Evolutionary conservation across 2,113 vertebrate species (phyloP), one percentile per base, ranked within the genome.

Genomic region (Cochlearius cochlearius): DNA sequence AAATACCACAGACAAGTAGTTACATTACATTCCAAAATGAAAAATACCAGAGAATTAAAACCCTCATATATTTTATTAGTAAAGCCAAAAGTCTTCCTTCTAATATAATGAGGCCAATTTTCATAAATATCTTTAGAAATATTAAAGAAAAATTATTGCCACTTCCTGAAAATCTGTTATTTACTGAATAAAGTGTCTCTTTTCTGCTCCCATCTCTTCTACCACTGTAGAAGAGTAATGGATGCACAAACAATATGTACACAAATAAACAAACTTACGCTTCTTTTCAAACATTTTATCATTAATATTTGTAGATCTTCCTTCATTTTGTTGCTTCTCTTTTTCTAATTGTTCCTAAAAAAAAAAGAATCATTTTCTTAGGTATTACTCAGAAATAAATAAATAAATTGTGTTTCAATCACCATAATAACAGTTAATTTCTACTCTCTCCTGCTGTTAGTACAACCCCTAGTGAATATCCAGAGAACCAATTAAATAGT

Each of bases 241-340:
- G 30, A 39, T 39, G 59, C 72, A 91, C 17, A 58, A 94, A 53
- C 4, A 76, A 68, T 10, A 71, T 3, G 12, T n/a, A 74, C 5
- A 80, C 5, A 84, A 92, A 83, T 45, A 94, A 93, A 90, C 27
- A 50, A 29, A 98, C 98, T 98, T 97, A 99, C 99, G 98, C 88
- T 99, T 99, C 97, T 98, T 99, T 72, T 99, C 98, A 58, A 97
- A 97, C 19, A 97, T 97, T 95, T 98, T 99, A 41, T 99, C 98
- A 86, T 87, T 98, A 73, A 88, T 66, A 80, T 91, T 97, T 63
- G 97, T 69, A 67, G 97, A 73, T 79, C 98, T 98, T 71, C 97
- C 97, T 75, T 98, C 98, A 58, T 80, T 99, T 96, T 99, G 98
- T 49, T 99, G 98, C 84, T 98, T 98, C 88, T 99, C 98, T 92